Percentiles rank a stretch among this genome's conserved stretches.
Evolutionary conservation across 2,797 vertebrate species (phyloP).

Genomic region (Hoplostethus mediterraneus): DNA sequence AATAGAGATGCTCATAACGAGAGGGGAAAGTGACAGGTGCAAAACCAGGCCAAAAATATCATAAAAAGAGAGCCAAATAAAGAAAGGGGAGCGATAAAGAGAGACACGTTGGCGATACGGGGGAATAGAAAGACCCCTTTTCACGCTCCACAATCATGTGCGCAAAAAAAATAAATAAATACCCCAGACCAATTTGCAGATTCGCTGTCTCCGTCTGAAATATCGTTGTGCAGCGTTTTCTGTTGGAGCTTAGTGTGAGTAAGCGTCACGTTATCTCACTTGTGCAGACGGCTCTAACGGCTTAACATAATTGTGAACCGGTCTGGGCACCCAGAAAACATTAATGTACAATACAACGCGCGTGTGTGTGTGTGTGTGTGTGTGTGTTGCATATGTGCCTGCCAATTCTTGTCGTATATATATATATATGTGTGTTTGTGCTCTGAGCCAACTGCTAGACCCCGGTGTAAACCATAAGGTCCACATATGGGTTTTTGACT

Average conservation of each 20-base stretch:
- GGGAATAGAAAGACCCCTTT: constrained; percentile 42
- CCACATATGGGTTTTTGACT: constrained; percentile 15
- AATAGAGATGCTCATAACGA: constrained; percentile 21
- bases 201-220: constrained; percentile 54
- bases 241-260: constrained; percentile 67
- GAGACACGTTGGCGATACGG: constrained; percentile 35
- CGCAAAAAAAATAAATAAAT: constrained; percentile 74
- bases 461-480: not conserved
- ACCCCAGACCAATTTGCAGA: constrained; percentile 61
- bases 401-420: constrained; percentile 1
- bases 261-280: constrained; percentile 72
- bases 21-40: constrained; percentile 47
- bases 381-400: not conserved
- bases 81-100: constrained; percentile 36
- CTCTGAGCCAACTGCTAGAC: not conserved
- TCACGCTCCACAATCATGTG: constrained; percentile 42
- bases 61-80: constrained; percentile 37
- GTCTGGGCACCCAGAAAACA: constrained; percentile 55
- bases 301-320: constrained; percentile 70
- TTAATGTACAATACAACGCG: constrained; percentile 32
- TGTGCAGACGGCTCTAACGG: constrained; percentile 68
- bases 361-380: not conserved
- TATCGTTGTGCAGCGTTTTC: constrained; percentile 58
- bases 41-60: constrained; percentile 59
- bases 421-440: not conserved